A percentile compares a stretch with the other conserved stretches of the same genome.
phyloP scores from a whole-genome alignment of 2,797 vertebrate genomes.

The Etheostoma nigrum region DNA sequence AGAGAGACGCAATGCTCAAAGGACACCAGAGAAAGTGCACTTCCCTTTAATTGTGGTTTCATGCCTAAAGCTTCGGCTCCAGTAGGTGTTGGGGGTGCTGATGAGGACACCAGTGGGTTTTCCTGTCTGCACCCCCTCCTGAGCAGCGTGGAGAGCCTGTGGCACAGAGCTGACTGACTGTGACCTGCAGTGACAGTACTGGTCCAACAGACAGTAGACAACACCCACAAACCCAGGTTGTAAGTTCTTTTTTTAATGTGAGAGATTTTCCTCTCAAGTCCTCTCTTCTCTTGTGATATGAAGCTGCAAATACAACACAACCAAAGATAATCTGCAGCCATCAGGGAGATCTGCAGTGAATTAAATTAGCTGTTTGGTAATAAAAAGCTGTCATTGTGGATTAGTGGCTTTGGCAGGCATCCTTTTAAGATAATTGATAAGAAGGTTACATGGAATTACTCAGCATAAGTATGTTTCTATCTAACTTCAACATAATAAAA shows the following conservation, averaged over 20 bases:
- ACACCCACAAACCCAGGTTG: slow-evolving; percentile 32
- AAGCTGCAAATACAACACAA: slow-evolving; percentile 26
- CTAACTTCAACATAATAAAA: neutral
- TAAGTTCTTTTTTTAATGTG: neutral
- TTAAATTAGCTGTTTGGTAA: slow-evolving; percentile 18
- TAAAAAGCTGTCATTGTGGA: slow-evolving; percentile 27
- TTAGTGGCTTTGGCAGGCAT: slow-evolving; percentile 30
- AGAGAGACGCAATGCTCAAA: slow-evolving; percentile 29
- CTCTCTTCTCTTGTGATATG: slow-evolving; percentile 26
- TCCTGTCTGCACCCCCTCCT: slow-evolving; percentile 22
- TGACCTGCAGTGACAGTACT: slow-evolving; percentile 53
- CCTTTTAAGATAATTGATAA: slow-evolving; percentile 18
- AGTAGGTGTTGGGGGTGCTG: slow-evolving; percentile 36
- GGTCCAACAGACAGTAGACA: slow-evolving; percentile 29
- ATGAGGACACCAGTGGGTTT: slow-evolving; percentile 51
- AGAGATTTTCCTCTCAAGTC: slow-evolving; percentile 13
- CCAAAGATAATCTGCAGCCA: slow-evolving; percentile 27
- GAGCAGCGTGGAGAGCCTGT: slow-evolving; percentile 29
- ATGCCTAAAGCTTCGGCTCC: slow-evolving; percentile 54
- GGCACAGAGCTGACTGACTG: slow-evolving; percentile 39
- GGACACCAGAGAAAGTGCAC: slow-evolving; percentile 34
- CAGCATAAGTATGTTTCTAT: neutral
- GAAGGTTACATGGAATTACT: neutral
- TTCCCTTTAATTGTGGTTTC: slow-evolving; percentile 61
- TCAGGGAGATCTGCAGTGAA: slow-evolving; percentile 14